Conservation (phyloP, 2,113 vertebrate species). For the Psettodes erumei region DNA sequence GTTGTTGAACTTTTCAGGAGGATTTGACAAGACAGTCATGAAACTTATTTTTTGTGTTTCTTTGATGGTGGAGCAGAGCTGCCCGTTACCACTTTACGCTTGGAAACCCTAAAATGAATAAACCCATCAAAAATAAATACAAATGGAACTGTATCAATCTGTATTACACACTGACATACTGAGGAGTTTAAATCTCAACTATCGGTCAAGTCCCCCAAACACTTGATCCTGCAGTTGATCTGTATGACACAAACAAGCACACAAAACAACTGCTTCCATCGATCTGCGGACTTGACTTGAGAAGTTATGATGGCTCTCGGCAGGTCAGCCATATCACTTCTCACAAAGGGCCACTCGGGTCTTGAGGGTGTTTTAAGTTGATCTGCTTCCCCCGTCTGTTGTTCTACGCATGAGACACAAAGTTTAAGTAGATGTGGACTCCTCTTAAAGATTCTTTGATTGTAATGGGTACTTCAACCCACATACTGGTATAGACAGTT, state of each 20-base stretch:
- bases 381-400: constrained; percentile 7
- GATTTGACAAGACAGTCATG: not conserved
- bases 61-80: constrained; percentile 74
- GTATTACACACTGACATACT: too few species aligned
- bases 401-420: constrained; percentile 58
- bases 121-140: too few species aligned
- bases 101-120: constrained; percentile 74
- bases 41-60: constrained; percentile 85
- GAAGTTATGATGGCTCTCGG: constrained; percentile 62
- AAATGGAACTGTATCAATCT: too few species aligned
- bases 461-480: too few species aligned
- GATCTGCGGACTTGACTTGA: constrained; percentile 36
- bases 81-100: constrained; percentile 71
- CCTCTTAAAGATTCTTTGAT: not conserved
- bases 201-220: too few species aligned
- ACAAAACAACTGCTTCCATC: too few species aligned
- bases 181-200: too few species aligned
- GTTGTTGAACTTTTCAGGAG: too few species aligned
- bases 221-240: too few species aligned
- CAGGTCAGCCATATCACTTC: constrained; percentile 37
- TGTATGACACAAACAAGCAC: too few species aligned
- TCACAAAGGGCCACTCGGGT: not conserved
- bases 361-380: constrained; percentile 62
- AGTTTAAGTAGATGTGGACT: not conserved
- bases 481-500: not conserved